Conservation (phyloP, 2,888 invertebrate genomes). For the Perithous albicinctus region DNA sequence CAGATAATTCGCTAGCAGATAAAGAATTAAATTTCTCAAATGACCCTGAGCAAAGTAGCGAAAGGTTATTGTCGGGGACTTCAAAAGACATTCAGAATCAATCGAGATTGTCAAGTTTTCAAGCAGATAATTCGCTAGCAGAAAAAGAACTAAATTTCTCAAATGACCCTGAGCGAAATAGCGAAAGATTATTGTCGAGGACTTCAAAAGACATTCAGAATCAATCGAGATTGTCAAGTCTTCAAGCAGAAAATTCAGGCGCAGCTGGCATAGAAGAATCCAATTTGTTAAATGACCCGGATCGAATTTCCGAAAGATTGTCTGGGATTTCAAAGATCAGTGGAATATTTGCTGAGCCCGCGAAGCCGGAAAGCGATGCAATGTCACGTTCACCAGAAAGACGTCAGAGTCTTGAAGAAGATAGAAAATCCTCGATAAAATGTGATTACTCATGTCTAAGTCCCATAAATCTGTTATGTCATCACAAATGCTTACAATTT, state of each 20-base stretch:
- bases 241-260: not conserved
- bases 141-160: not conserved
- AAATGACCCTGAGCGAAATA: not conserved
- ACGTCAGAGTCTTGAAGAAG: slow-evolving; percentile 15
- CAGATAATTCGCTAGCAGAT: too few species aligned
- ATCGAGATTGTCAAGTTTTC: not conserved
- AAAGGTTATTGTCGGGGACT: not conserved
- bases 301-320: not conserved
- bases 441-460: slow-evolving; percentile 24
- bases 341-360: not conserved
- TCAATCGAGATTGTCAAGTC: not conserved
- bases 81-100: not conserved
- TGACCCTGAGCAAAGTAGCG: not conserved
- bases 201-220: not conserved
- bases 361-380: not conserved
- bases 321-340: not conserved
- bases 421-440: slow-evolving; percentile 34
- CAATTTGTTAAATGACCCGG: not conserved
- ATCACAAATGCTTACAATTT: not conserved
- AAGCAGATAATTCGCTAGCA: not conserved
- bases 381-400: not conserved
- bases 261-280: slow-evolving; percentile 2
- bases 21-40: not conserved
- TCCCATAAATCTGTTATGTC: not conserved
- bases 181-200: not conserved